phyloP scores from a whole-genome alignment of 2,113 vertebrate genomes.

The Silurus meridionalis region DNA sequence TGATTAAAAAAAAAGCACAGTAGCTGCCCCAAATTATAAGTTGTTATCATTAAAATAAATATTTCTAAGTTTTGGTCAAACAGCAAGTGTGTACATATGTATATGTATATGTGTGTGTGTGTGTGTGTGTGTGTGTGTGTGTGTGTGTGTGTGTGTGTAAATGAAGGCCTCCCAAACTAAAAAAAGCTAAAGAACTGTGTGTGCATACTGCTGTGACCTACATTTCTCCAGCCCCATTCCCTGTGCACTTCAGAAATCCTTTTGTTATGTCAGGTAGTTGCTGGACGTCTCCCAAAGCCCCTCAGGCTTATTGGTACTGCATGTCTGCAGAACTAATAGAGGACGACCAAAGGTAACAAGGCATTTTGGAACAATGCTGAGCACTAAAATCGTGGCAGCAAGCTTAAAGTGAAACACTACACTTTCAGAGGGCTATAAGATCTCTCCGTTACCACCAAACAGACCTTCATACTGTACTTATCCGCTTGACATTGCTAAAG shows the following conservation, averaged over 20 bases:
- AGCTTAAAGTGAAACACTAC: conserved; percentile 42
- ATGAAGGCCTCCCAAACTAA: conserved; percentile 15
- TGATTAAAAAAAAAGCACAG: neutral
- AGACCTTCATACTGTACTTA: conserved; percentile 1
- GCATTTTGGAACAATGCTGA: conserved; percentile 66
- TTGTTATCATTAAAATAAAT: neutral
- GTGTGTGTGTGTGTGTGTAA: neutral
- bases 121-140: neutral
- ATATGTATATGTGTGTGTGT: no score
- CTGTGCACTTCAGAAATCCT: conserved; percentile 70
- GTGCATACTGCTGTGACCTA: conserved; percentile 47
- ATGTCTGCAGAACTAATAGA: conserved; percentile 66
- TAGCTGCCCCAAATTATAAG: neutral
- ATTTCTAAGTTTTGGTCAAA: neutral
- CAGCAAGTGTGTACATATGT: neutral
- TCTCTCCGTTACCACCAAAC: conserved; percentile 14
- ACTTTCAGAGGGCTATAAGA: conserved; percentile 27
- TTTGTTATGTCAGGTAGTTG: conserved; percentile 69
- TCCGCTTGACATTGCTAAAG: neutral
- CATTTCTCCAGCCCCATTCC: conserved; percentile 56
- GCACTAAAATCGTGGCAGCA: conserved; percentile 48
- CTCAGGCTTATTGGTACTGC: conserved; percentile 68
- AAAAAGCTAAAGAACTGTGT: conserved; percentile 45
- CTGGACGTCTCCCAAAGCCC: conserved; percentile 72
- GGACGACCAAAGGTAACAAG: conserved; percentile 70